These are phyloP conservation scores for Tyria jacobaeae DNA, from an alignment of 2,888 invertebrate species.

Conservation along the genomic window DNA sequence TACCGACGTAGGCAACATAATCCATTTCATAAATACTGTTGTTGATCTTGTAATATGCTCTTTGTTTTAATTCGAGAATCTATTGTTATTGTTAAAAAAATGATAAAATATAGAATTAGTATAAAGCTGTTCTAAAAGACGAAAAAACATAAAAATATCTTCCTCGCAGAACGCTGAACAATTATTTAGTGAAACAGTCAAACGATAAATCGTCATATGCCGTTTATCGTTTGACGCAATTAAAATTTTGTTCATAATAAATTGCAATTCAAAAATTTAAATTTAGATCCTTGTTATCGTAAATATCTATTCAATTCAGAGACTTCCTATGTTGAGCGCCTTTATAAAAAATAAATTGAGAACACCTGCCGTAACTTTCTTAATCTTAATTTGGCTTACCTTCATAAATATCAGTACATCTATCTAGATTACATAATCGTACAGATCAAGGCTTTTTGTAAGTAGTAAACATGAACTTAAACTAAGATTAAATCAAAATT, in stretches of 20 bases:
- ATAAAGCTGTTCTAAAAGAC: too few species aligned
- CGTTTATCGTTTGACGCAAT: too few species aligned
- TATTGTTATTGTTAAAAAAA: too few species aligned
- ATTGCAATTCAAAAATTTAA: too few species aligned
- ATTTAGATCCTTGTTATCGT: neutral
- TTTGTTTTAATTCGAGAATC: too few species aligned
- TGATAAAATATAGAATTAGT: too few species aligned
- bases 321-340: neutral
- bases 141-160: neutral
- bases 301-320: neutral
- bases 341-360: neutral
- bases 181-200: too few species aligned
- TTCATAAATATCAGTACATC: constrained; percentile 35
- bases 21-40: neutral
- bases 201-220: too few species aligned
- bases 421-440: constrained; percentile 30
- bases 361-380: constrained; percentile 6
- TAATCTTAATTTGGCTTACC: constrained; percentile 8
- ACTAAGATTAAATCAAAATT: constrained; percentile 18
- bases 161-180: neutral
- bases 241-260: too few species aligned
- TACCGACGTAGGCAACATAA: neutral
- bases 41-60: too few species aligned
- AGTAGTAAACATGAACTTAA: constrained; percentile 28
- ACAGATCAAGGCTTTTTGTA: constrained; percentile 41